These are phyloP conservation scores for Myxocyprinus asiaticus DNA, from an alignment of 2,113 vertebrate genomes.

Conservation along the genomic window DNA sequence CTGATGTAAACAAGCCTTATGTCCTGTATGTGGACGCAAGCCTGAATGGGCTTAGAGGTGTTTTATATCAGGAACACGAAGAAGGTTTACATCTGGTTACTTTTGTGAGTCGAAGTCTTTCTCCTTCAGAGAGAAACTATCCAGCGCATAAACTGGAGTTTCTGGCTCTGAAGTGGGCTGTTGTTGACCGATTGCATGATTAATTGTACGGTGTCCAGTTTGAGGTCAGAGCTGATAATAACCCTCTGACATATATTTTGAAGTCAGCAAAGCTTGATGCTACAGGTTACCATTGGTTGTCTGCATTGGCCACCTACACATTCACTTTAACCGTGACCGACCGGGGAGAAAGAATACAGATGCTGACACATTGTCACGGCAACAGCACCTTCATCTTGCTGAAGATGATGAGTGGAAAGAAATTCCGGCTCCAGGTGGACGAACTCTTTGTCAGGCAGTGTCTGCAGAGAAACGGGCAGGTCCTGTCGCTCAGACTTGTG, in stretches of 20 bases:
- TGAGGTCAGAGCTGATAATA: no score
- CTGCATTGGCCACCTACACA: not conserved
- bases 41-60: slow-evolving; percentile 33
- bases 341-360: not conserved
- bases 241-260: no score
- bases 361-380: not conserved
- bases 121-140: not conserved
- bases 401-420: not conserved
- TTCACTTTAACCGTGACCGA: slow-evolving; percentile 9
- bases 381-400: not conserved
- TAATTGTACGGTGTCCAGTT: slow-evolving; percentile 15
- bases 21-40: no score
- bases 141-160: no score
- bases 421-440: not conserved
- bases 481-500: not conserved
- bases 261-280: no score
- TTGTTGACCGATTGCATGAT: slow-evolving; percentile 28
- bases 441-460: slow-evolving; percentile 17
- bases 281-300: slow-evolving; percentile 6
- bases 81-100: slow-evolving; percentile 1
- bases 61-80: slow-evolving; percentile 27
- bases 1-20: no score
- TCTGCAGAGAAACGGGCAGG: not conserved
- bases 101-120: slow-evolving; percentile 32
- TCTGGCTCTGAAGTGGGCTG: no score